phyloP scores from a whole-genome alignment of 2,797 vertebrate genomes.

The Crocodylus rhombifer region DNA sequence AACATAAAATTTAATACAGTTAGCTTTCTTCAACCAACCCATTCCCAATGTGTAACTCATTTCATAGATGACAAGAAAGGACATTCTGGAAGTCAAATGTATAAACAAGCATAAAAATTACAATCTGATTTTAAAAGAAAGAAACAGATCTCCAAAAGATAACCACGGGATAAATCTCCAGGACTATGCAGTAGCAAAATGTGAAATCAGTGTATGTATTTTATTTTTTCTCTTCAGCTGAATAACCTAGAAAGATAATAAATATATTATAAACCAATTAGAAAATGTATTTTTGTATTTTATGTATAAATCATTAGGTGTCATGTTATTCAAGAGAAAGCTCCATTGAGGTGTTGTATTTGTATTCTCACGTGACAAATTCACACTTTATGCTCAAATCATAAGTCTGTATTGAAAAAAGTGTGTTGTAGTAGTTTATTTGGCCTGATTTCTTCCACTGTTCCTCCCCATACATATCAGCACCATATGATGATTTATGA shows the following conservation, averaged over 20 bases:
- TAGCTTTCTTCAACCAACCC: not conserved
- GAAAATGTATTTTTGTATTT: slow-evolving; percentile 20
- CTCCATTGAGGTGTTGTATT: slow-evolving; percentile 28
- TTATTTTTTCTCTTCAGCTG: slow-evolving; percentile 45
- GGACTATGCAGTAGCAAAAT: slow-evolving; percentile 8
- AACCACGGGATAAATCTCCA: not conserved
- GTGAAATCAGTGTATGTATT: not conserved
- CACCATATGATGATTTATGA: no score
- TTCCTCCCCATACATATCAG: no score
- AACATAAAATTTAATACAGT: not conserved
- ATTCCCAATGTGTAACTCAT: not conserved
- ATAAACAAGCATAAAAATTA: not conserved
- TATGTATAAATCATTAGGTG: slow-evolving; percentile 28
- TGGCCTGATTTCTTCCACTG: not conserved
- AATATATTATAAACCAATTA: slow-evolving; percentile 9
- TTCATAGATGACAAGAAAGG: slow-evolving; percentile 11
- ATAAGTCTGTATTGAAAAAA: not conserved
- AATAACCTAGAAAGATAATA: slow-evolving; percentile 49
- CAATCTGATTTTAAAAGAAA: slow-evolving; percentile 32
- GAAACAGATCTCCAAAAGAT: slow-evolving; percentile 9
- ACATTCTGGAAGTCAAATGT: slow-evolving; percentile 15
- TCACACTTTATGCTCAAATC: slow-evolving; percentile 43
- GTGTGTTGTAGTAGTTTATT: slow-evolving; percentile 23
- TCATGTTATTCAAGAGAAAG: slow-evolving; percentile 8
- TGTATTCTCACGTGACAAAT: slow-evolving; percentile 40